phyloP scores from a whole-genome alignment of 2,797 vertebrate genomes.

The Oreochromis grahami region DNA sequence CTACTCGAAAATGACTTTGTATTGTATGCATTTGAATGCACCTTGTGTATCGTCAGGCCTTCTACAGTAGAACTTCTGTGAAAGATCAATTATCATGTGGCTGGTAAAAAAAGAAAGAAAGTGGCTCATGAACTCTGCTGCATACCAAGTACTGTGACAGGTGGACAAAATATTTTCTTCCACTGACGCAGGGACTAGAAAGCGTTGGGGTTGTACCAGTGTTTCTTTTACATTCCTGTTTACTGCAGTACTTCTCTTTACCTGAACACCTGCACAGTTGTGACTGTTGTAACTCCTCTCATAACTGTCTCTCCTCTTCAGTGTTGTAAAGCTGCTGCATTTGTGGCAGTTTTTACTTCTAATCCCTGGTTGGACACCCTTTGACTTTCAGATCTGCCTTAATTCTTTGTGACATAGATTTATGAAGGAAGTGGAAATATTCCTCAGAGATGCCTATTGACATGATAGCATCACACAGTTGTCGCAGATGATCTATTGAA shows the following conservation, averaged over 20 bases:
- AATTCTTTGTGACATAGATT: neutral
- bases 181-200: slow-evolving; percentile 9
- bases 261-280: slow-evolving; percentile 51
- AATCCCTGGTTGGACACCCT: neutral
- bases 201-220: slow-evolving; percentile 28
- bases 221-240: slow-evolving; percentile 46
- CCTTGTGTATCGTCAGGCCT: neutral
- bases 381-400: neutral
- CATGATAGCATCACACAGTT: neutral
- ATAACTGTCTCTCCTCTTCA: neutral
- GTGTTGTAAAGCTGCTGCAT: neutral
- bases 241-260: slow-evolving; percentile 47
- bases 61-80: neutral
- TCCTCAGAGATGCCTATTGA: neutral
- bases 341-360: neutral
- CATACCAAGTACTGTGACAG: neutral
- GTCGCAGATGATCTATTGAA: neutral
- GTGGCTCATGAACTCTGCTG: neutral
- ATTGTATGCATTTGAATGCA: neutral
- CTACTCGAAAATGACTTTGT: neutral
- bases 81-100: neutral
- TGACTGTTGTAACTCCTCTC: neutral
- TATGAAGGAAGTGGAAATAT: fast-evolving
- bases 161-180: slow-evolving; percentile 5
- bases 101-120: neutral